Evolutionary conservation across 1,140 invertebrate genomes (phyloP).

Genomic region (Lordiphosa collinella): DNA sequence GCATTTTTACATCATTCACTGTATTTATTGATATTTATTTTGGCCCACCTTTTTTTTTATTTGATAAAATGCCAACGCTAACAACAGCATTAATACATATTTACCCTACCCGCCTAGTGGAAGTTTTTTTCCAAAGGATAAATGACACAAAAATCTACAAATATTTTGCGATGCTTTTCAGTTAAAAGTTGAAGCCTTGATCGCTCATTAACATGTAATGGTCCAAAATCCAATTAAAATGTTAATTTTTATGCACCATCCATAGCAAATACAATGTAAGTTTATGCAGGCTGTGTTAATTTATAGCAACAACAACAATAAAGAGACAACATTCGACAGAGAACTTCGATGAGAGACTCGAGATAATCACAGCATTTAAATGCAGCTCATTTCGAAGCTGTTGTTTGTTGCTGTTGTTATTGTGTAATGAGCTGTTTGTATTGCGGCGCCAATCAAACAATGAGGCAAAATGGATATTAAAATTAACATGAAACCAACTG

Average conservation of each 20-base stretch:
- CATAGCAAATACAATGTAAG: constrained; percentile 40
- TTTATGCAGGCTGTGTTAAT: constrained; percentile 20
- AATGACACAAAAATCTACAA: constrained; percentile 3
- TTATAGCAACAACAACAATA: background rate
- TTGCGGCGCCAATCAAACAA: constrained; percentile 16
- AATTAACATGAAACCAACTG: constrained; percentile 4
- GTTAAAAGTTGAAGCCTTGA: constrained; percentile 6
- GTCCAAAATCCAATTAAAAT: constrained; percentile 49
- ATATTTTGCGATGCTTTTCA: background rate
- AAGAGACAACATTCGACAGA: background rate
- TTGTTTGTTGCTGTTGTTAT: constrained; percentile 6
- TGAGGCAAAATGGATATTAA: constrained; percentile 10
- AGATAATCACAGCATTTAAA: constrained; percentile 47
- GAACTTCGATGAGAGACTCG: constrained; percentile 3
- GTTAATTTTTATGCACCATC: constrained; percentile 48
- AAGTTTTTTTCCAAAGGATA: constrained; percentile 17
- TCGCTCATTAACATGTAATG: constrained; percentile 10
- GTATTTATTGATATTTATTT: background rate
- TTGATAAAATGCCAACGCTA: constrained; percentile 12
- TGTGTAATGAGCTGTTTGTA: constrained; percentile 48
- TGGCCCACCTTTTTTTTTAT: constrained; percentile 4
- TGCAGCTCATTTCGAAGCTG: constrained; percentile 2
- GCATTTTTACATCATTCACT: background rate
- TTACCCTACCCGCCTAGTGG: constrained; percentile 13
- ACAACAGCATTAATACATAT: constrained; percentile 39